phyloP scores from a whole-genome alignment of 2,888 invertebrate species.

The Hedya salicella region DNA sequence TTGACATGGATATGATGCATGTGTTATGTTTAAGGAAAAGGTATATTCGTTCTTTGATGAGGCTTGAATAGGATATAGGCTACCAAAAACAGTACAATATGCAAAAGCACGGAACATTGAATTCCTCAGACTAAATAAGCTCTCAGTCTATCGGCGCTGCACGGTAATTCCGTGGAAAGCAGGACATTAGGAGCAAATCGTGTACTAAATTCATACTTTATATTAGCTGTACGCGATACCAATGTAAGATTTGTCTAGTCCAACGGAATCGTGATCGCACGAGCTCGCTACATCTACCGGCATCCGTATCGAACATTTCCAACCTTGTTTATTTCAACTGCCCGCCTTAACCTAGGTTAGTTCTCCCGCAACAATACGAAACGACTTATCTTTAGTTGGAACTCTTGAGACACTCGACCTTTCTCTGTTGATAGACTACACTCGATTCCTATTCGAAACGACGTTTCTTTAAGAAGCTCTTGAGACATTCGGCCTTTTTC shows the following conservation, averaged over 20 bases:
- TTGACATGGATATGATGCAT: too few relatives aligned
- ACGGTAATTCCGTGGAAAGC: conserved; percentile 1
- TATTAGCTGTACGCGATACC: conserved; percentile 15
- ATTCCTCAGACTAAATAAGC: too few relatives aligned
- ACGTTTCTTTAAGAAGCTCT: not conserved
- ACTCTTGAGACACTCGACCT: too few relatives aligned
- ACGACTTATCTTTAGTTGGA: not conserved
- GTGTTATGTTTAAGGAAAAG: too few relatives aligned
- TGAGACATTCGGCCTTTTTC: not conserved
- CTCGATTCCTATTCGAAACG: not conserved
- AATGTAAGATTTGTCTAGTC: conserved; percentile 22
- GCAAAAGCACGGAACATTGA: too few relatives aligned
- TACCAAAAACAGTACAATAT: too few relatives aligned
- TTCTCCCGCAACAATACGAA: not conserved
- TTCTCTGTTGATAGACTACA: too few relatives aligned
- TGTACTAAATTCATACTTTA: conserved; percentile 22
- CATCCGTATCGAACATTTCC: conserved; percentile 36
- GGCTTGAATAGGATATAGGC: too few relatives aligned
- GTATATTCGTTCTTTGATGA: too few relatives aligned
- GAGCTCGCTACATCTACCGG: conserved; percentile 21
- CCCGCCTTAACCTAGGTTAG: conserved; percentile 36
- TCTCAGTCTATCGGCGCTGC: not conserved
- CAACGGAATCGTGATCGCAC: conserved; percentile 36
- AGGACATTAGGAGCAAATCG: conserved; percentile 25
- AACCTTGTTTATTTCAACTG: conserved; percentile 35